Base-by-base conservation (phyloP, 92 coral and sea anemone genomes). In the Siderastrea siderea region DNA sequence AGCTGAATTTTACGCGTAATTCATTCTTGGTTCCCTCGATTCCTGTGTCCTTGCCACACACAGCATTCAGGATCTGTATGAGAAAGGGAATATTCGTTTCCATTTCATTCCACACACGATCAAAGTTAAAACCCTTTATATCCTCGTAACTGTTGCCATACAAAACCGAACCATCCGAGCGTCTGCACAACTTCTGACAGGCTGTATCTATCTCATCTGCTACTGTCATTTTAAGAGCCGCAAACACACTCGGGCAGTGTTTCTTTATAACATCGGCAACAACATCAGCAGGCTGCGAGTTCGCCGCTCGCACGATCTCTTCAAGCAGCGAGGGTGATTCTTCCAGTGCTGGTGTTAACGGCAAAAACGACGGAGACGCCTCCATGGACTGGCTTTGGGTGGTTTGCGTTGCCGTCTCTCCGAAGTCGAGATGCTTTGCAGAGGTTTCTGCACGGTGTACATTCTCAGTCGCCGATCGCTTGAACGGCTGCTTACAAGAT, bases 51-150 rank as follows among this genome's bases (percentile, higher is more conserved):
- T 85, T 74, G 44, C 90, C 92, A 61, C 93, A 69, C 9, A 93
- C 84, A 19, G 96, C 96, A 53, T 70, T 88, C 88, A 94, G 26
- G 16, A 88, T 17, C 87, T 94, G 88, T 19, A 83, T 68, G 47
- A 93, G 4, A 55, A 78, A 90, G 16, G 93, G 90, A 77, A 86
- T 17, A 45, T 83, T 90, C 44, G 71, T 65, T 53, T 73, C 62
- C 59, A 93, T 45, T 84, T 90, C 96, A 19, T 54, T 77, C 90
- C 94, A 91, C 12, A 93, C 72, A 12, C 70, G 52, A n/a, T 63
- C 88, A 76, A 93, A 93, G 13, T 68, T 61, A 47, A 93, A 80
- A 5, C 90, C 69, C 68, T 26, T 26, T 26, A 26, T 26, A 26
- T 26, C 38, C 51, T 79, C 84, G 85, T 82, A 93, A 47, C 58